Evolutionary conservation across 2,113 vertebrate species (phyloP).

Genomic region (Mesembrinibis cayennensis): DNA sequence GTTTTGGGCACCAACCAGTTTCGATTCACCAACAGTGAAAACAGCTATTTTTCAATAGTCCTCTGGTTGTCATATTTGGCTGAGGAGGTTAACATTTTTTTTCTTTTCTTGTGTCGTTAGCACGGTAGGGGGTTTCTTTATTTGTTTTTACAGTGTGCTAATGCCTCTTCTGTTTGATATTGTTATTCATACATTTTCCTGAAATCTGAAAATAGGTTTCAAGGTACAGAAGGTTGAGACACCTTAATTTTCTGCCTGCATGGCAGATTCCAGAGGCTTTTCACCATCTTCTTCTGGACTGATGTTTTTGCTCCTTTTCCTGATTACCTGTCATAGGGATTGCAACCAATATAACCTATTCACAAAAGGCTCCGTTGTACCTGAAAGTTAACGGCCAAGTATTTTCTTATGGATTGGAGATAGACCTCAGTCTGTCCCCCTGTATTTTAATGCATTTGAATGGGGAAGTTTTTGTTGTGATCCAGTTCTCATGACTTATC

Average conservation of each 20-base stretch:
- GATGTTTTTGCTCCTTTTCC: background rate
- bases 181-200: background rate
- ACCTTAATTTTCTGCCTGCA: background rate
- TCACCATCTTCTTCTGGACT: background rate
- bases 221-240: background rate
- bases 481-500: background rate
- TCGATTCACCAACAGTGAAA: background rate
- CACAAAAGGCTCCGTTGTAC: background rate
- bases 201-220: background rate
- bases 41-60: background rate
- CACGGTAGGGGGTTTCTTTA: background rate
- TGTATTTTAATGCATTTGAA: background rate
- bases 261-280: background rate
- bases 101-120: background rate
- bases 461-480: background rate
- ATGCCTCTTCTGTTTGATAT: background rate
- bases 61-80: background rate
- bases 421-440: background rate
- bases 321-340: background rate
- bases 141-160: background rate
- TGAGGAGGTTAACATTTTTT: background rate
- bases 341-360: background rate
- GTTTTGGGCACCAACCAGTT: background rate
- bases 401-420: background rate
- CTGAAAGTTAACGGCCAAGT: background rate